Percentiles rank a stretch among this genome's conserved stretches.
phyloP scores from a whole-genome alignment of 2,797 vertebrate species.

The Typhlichthys eigenmanni region DNA sequence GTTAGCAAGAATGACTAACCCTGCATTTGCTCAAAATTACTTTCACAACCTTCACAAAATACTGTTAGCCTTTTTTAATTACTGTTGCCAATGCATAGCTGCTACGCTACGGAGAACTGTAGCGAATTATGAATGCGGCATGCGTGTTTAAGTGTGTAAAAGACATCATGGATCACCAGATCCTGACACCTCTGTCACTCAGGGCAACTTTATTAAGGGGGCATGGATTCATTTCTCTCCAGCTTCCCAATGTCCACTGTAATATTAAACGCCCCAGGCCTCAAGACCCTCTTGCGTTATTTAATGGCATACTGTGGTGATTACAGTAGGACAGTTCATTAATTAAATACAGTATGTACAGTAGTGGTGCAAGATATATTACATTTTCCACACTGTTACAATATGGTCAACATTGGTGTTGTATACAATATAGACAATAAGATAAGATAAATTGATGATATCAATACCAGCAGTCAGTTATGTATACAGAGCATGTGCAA shows the following conservation, averaged over 20 bases:
- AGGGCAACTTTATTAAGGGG: slow-evolving; percentile 55
- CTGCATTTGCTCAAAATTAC: too few relatives aligned
- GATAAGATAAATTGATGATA: too few relatives aligned
- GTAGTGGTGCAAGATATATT: slow-evolving; percentile 52
- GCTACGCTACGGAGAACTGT: not conserved
- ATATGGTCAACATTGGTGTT: too few relatives aligned
- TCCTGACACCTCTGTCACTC: slow-evolving; percentile 53
- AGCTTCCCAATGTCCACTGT: slow-evolving; percentile 56
- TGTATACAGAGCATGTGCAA: too few relatives aligned
- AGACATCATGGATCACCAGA: slow-evolving; percentile 75
- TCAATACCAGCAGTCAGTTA: too few relatives aligned
- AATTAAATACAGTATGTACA: slow-evolving; percentile 45
- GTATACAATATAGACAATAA: too few relatives aligned
- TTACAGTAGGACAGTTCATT: slow-evolving; percentile 47
- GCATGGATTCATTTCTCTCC: slow-evolving; percentile 48
- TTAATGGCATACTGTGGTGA: slow-evolving; percentile 20
- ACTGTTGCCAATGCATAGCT: too few relatives aligned
- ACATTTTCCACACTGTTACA: slow-evolving; percentile 8
- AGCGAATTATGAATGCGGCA: slow-evolving; percentile 26
- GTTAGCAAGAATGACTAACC: too few relatives aligned
- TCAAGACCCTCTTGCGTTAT: slow-evolving; percentile 49
- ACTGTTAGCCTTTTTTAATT: too few relatives aligned
- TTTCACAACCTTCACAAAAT: too few relatives aligned
- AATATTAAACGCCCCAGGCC: slow-evolving; percentile 57
- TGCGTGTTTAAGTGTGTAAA: slow-evolving; percentile 28